Evolutionary conservation across 2,888 invertebrate species (phyloP).

Genomic region (Neoaliturus tenellus): DNA sequence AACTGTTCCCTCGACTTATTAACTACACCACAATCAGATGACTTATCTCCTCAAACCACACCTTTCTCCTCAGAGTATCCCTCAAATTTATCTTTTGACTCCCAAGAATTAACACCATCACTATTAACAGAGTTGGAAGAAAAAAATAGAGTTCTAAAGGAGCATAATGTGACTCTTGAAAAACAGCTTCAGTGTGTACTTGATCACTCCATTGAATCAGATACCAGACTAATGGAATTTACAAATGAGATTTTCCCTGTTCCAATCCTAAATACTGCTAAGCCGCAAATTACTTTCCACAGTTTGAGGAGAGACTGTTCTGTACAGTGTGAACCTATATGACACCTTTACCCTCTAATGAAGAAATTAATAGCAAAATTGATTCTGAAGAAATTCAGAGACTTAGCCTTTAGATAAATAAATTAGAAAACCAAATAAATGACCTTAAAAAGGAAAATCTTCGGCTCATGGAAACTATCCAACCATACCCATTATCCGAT

Average conservation of each 20-base stretch:
- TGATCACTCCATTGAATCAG: not conserved
- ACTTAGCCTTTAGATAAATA: too few relatives aligned
- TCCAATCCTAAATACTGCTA: not conserved
- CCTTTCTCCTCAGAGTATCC: not conserved
- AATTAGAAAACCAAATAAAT: too few relatives aligned
- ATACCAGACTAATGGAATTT: not conserved
- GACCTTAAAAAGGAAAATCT: too few relatives aligned
- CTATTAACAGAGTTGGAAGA: not conserved
- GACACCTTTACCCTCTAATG: too few relatives aligned
- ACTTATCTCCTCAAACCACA: not conserved
- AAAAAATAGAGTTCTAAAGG: not conserved
- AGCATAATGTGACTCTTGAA: not conserved
- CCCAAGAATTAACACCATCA: not conserved
- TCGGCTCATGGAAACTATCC: too few relatives aligned
- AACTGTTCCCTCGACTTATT: not conserved
- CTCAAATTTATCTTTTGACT: not conserved
- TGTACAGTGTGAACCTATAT: not conserved
- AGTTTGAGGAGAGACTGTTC: not conserved
- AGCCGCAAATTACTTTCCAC: too few relatives aligned
- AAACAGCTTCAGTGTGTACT: not conserved
- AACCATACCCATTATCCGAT: too few relatives aligned
- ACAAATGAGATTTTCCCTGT: not conserved
- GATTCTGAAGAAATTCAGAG: too few relatives aligned
- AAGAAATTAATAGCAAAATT: too few relatives aligned
- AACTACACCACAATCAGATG: not conserved